Evolutionary conservation across 1,140 invertebrate genomes (phyloP).

Genomic region (Ostrea denselamellosa): DNA sequence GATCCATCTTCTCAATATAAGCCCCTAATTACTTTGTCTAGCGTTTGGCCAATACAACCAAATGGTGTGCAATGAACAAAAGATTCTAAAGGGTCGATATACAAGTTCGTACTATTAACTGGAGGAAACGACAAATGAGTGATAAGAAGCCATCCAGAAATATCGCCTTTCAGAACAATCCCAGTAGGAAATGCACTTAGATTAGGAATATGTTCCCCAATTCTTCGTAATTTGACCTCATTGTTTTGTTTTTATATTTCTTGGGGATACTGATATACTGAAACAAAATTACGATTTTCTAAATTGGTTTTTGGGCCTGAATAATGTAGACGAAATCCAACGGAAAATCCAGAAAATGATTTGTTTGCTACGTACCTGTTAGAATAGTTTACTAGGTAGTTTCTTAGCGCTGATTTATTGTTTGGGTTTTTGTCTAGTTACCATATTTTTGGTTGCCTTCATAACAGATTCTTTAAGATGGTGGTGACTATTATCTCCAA

Average conservation of each 20-base stretch:
- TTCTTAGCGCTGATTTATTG: neutral
- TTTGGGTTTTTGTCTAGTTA: neutral
- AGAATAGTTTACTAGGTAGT: neutral
- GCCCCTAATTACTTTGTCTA: neutral
- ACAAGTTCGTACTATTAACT: neutral
- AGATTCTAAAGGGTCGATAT: neutral
- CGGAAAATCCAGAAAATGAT: neutral
- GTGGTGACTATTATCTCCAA: too few relatives aligned
- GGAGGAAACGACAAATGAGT: neutral
- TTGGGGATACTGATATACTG: neutral
- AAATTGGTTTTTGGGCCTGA: slow-evolving; percentile 5
- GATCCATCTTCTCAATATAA: neutral
- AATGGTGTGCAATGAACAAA: neutral
- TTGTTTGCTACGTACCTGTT: neutral
- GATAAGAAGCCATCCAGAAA: neutral
- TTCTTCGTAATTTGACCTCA: neutral
- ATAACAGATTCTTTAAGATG: too few relatives aligned
- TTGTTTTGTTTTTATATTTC: neutral
- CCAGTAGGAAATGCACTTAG: neutral
- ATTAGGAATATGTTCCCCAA: neutral
- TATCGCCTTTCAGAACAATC: too few relatives aligned
- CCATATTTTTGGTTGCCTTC: neutral
- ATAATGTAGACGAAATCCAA: neutral
- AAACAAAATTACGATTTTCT: neutral
- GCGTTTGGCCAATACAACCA: neutral